These are phyloP conservation scores for Catagonus wagneri DNA, from an alignment of 2,113 vertebrate genomes.

Conservation along the genomic window DNA sequence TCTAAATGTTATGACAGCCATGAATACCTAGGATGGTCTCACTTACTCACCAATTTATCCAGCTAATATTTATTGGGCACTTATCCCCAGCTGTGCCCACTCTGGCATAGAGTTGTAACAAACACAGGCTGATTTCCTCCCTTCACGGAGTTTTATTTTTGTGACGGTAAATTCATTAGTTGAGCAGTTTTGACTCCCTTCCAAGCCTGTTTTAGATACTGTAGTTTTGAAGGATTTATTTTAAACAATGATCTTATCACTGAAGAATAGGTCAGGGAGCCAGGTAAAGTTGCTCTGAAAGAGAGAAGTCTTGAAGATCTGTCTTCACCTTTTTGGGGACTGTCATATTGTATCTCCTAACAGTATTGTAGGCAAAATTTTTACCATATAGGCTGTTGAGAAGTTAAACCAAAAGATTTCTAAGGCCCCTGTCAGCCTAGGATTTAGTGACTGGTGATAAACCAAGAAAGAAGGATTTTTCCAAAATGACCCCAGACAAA, in stretches of 20 bases:
- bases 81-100: neutral
- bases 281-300: neutral
- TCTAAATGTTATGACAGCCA: neutral
- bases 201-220: neutral
- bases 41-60: neutral
- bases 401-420: neutral
- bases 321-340: neutral
- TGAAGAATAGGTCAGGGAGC: neutral
- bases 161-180: neutral
- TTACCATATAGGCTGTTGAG: neutral
- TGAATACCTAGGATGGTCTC: neutral
- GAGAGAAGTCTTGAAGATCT: neutral
- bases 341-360: neutral
- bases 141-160: neutral
- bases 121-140: neutral
- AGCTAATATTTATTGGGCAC: neutral
- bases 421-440: neutral
- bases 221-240: slow-evolving; percentile 34
- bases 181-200: neutral
- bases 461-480: neutral
- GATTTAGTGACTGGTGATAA: slow-evolving; percentile 1
- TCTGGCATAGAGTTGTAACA: neutral
- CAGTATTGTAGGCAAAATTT: neutral
- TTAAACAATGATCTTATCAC: neutral
- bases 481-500: slow-evolving; percentile 26